Base-by-base conservation (phyloP, 2,797 vertebrate species). In the Sparidentex hasta region DNA sequence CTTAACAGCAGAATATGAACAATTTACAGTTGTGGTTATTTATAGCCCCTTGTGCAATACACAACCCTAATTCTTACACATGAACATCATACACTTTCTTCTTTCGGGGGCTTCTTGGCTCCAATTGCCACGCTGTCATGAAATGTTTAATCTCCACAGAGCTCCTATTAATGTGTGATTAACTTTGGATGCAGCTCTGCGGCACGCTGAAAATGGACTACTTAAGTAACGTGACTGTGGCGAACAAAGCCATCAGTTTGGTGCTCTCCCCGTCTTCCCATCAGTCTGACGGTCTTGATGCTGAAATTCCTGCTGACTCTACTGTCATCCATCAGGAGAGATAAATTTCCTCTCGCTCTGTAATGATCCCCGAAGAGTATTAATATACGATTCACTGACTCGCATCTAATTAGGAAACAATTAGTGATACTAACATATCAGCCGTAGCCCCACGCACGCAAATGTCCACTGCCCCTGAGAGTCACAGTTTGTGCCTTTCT, bases 401-500 rank as follows among this genome's bases (percentile, higher is more conserved):
- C 78, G 81, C 87, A 92, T 90, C 90, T 92, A 94, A 94, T 95
- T 93, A 91, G 93, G 89, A 93, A 90, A 93, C 92, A 95, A 94
- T 94, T 95, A 94, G 93, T 58, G 82, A 91, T 91, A 91, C 95
- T 93, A 93, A 88, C 90, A 93, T 84, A 92, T 91, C 87, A 86
- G 79, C 86, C 73, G 11, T 73, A 63, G 88, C 74, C 78, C 66
- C 78, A 77, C 74, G 81, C 75, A 75, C 73, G 85, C 82, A 78
- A 90, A 88, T 70, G 86, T 62, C 86, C 88, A 71, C 80, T 66
- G 80, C 78, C 85, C 80, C 73, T 21, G 76, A 83, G 83, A 86
- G 89, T 80, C 81, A 87, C 84, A 87, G 75, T 88, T 88, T 84
- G 85, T 83, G 83, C 79, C 77, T 87, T 72, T 77, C 71, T 81